phyloP scores from a whole-genome alignment of 2,888 invertebrate species.

The Palloptera scutellata region DNA sequence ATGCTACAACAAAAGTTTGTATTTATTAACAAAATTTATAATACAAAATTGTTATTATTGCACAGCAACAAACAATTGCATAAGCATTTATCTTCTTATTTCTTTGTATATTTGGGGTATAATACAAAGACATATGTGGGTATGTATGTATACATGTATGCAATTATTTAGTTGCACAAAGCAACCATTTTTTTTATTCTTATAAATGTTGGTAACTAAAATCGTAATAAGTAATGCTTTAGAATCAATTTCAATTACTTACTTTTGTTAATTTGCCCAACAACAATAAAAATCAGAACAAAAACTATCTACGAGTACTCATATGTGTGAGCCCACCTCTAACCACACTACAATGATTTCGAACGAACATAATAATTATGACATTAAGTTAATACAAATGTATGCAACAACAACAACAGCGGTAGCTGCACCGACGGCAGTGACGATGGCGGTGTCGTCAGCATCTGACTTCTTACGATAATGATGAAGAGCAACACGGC shows the following conservation, averaged over 20 bases:
- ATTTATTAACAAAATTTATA: neutral
- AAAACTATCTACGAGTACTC: neutral
- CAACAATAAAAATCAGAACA: constrained; percentile 2
- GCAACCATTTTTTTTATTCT: neutral
- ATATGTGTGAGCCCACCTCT: neutral
- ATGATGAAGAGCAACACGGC: constrained; percentile 57
- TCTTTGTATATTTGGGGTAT: constrained; percentile 22
- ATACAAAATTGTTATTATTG: constrained; percentile 30
- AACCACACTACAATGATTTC: too few relatives aligned
- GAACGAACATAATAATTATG: too few relatives aligned
- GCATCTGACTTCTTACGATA: constrained; percentile 43
- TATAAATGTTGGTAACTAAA: too few relatives aligned
- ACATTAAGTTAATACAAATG: too few relatives aligned
- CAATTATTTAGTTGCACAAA: constrained; percentile 1
- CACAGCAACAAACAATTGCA: constrained; percentile 37
- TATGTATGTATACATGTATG: constrained; percentile 25
- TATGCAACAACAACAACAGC: constrained; percentile 2
- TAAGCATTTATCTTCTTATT: constrained; percentile 17
- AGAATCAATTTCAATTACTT: neutral
- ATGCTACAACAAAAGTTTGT: constrained; percentile 14
- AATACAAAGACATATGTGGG: neutral
- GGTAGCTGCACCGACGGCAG: neutral
- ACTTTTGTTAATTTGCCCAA: constrained; percentile 16
- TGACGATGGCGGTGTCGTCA: constrained; percentile 3
- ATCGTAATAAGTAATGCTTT: neutral